phyloP scores from a whole-genome alignment of 1,140 invertebrate species.

The Plectus sambesii region DNA sequence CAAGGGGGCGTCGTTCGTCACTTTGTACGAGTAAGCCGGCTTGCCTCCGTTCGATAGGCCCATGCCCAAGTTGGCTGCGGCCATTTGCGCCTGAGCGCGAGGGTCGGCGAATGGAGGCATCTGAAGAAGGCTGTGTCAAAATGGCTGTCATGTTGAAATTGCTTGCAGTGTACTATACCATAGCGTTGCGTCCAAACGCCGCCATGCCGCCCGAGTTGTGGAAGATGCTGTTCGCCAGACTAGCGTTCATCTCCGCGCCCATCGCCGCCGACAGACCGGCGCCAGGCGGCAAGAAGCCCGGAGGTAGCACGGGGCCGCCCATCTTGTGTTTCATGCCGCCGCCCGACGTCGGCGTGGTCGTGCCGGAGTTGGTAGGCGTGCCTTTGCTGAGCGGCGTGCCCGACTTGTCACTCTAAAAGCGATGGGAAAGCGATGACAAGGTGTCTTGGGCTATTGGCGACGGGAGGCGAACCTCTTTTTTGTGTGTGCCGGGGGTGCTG shows the following conservation, averaged over 20 bases:
- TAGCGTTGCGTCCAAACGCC: too few relatives aligned
- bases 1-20: constrained; percentile 68
- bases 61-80: constrained; percentile 4
- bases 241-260: constrained; percentile 46
- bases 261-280: constrained; percentile 50
- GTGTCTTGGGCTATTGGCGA: too few relatives aligned
- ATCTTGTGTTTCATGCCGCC: constrained; percentile 45
- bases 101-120: too few relatives aligned
- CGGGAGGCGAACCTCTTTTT: too few relatives aligned
- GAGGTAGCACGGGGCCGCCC: constrained; percentile 50
- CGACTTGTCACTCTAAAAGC: constrained; percentile 25
- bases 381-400: constrained; percentile 44
- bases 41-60: constrained; percentile 29
- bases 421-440: constrained; percentile 16
- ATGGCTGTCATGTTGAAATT: too few relatives aligned
- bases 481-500: constrained; percentile 15
- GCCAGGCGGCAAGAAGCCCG: constrained; percentile 49
- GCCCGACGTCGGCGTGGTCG: constrained; percentile 40
- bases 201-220: constrained; percentile 12
- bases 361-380: constrained; percentile 62
- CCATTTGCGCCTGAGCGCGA: too few relatives aligned
- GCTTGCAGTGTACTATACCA: too few relatives aligned
- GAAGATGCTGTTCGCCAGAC: constrained; percentile 8
- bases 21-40: constrained; percentile 76
- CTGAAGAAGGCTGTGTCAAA: too few relatives aligned